Conservation (phyloP, 1,140 invertebrate species). For the Drosophila mayri region DNA sequence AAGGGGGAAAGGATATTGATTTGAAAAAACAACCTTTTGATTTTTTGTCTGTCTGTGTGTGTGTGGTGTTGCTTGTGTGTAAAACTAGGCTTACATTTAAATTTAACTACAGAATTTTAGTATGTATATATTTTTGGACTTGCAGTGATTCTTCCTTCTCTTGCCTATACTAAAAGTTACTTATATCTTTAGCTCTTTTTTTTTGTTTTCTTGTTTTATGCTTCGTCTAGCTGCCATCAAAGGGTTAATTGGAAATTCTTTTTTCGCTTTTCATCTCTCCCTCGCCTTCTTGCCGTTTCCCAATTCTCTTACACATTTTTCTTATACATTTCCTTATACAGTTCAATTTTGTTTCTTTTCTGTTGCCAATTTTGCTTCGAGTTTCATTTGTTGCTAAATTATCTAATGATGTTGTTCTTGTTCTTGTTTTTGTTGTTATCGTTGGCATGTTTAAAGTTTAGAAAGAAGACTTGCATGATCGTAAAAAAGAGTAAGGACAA, state of each 20-base stretch:
- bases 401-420: conserved; percentile 66
- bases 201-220: conserved; percentile 19
- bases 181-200: conserved; percentile 17
- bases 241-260: conserved; percentile 69
- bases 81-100: conserved; percentile 68
- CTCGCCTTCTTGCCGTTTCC: conserved; percentile 22
- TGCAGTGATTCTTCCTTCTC: conserved; percentile 52
- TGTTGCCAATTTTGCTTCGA: conserved; percentile 18
- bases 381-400: conserved; percentile 64
- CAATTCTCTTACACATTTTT: conserved; percentile 22
- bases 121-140: conserved; percentile 79
- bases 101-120: conserved; percentile 79
- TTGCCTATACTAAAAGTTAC: conserved; percentile 30
- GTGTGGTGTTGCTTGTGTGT: conserved; percentile 47
- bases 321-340: conserved; percentile 49
- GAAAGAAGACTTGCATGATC: conserved; percentile 72
- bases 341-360: conserved; percentile 45
- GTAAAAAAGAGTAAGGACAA: conserved; percentile 79
- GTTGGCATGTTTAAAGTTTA: conserved; percentile 72
- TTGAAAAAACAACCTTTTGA: conserved; percentile 41
- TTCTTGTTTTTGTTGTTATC: conserved; percentile 59
- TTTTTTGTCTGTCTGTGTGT: conserved; percentile 40
- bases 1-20: background rate
- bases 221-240: conserved; percentile 42
- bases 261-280: conserved; percentile 28